Evolutionary conservation across 2,113 vertebrate species (phyloP).

Genomic region (Azemiops feae): DNA sequence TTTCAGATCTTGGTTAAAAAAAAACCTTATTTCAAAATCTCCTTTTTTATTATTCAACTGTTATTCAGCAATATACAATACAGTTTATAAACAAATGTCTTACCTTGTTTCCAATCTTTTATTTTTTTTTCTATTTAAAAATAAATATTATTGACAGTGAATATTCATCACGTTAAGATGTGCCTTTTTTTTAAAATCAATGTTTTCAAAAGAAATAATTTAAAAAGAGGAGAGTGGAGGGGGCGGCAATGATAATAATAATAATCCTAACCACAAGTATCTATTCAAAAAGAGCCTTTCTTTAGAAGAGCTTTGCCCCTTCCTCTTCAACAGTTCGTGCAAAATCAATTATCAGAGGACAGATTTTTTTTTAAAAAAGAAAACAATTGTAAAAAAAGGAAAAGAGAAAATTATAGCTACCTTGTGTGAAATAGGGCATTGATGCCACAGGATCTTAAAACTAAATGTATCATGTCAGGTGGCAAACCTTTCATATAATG

Average conservation of each 20-base stretch:
- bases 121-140: constrained; percentile 81
- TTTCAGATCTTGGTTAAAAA: constrained; percentile 44
- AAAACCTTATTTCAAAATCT: constrained; percentile 82
- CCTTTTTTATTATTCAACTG: constrained; percentile 87
- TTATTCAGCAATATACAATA: constrained; percentile 88
- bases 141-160: constrained; percentile 93
- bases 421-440: constrained; percentile 73
- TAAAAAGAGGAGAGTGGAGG: constrained; percentile 53
- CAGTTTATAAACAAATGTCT: constrained; percentile 87
- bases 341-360: constrained; percentile 71
- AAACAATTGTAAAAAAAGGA: constrained; percentile 49
- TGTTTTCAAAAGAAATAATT: constrained; percentile 79
- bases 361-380: constrained; percentile 58
- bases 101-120: constrained; percentile 82
- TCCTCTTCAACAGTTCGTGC: constrained; percentile 76
- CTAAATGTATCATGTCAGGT: constrained; percentile 73
- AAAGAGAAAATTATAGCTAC: constrained; percentile 67
- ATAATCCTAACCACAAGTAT: constrained; percentile 68
- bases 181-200: constrained; percentile 75
- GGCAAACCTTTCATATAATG: constrained; percentile 70
- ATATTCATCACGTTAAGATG: constrained; percentile 84
- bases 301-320: constrained; percentile 66
- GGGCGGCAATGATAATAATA: constrained; percentile 15
- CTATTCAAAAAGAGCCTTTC: constrained; percentile 80
- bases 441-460: constrained; percentile 72